Evolutionary conservation across 1,140 invertebrate genomes (phyloP), one percentile per base, ranked within the genome.

Genomic region (Meteorus sp.): DNA sequence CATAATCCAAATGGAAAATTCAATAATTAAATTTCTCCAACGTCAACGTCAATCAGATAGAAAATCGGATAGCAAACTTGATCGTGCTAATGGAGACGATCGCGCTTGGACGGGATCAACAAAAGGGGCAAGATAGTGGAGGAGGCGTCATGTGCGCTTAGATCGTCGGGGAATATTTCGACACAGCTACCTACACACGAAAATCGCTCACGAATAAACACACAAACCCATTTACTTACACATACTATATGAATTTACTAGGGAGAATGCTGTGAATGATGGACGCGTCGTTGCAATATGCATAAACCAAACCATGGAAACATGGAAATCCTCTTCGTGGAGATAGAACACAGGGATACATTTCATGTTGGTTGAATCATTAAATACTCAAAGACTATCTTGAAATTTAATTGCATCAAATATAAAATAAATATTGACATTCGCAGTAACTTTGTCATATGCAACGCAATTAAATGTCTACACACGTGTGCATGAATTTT

Each of bases 321-420:
- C 76, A 78, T 61, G 70, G 68, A 69, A 78, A 77, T 76, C 75
- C 75, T 78, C 75, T 78, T 77, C 72, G 69, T n/a, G n/a, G n/a
- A n/a, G n/a, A n/a, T n/a, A n/a, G n/a, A n/a, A n/a, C n/a, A n/a
- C 72, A 67, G 72, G 51, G 64, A 69, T 62, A 66, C 66, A 66
- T 57, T 58, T 48, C 52, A 50, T 60, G 41, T 67, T 77, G 68
- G 75, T 76, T 77, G 66, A 76, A 77, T 70, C 70, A 76, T 61
- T 62, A 61, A 48, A 5, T 1, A 3, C 4, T 6, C 22, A 7
- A 48, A 48, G 3, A 48, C 3, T 29, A 48, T 9, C 23, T 3
- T 25, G 3, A 39, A 39, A n/a, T n/a, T n/a, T n/a, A n/a, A n/a
- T n/a, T n/a, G n/a, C n/a, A n/a, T n/a, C n/a, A n/a, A n/a, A n/a